Evolutionary conservation across 2,113 vertebrate genomes (phyloP).

Genomic region (Polypterus senegalus): DNA sequence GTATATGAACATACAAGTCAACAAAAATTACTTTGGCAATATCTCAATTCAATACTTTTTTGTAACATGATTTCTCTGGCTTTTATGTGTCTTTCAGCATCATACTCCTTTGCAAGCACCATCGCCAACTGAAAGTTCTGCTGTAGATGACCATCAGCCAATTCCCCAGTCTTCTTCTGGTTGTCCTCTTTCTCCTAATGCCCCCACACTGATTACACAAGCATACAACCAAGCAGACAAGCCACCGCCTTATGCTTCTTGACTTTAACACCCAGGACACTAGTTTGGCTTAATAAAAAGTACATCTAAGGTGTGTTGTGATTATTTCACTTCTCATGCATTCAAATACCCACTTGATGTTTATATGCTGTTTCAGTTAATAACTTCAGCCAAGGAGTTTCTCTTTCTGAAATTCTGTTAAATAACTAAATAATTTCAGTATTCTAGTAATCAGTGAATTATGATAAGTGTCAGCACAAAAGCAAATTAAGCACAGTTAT

Average conservation of each 20-base stretch:
- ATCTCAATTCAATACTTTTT: no score
- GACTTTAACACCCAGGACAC: slow-evolving; percentile 17
- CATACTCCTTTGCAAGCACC: slow-evolving; percentile 41
- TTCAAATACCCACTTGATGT: no score
- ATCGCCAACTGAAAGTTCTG: slow-evolving; percentile 48
- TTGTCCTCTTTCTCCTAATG: slow-evolving; percentile 54
- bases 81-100: slow-evolving; percentile 40
- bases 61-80: neutral
- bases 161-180: slow-evolving; percentile 53
- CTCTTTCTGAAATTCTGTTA: no score
- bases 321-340: slow-evolving; percentile 1
- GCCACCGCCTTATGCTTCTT: slow-evolving; percentile 77
- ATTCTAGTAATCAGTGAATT: no score
- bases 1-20: no score
- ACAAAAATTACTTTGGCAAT: no score
- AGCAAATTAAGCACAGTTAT: no score
- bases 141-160: slow-evolving; percentile 56
- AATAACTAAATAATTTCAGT: no score
- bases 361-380: no score
- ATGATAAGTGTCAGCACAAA: no score
- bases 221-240: slow-evolving; percentile 68
- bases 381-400: no score
- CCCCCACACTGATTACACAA: slow-evolving; percentile 49
- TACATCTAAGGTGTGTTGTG: neutral
- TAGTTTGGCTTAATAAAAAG: neutral